These are phyloP conservation scores for Athalia rosae DNA, from an alignment of 2,888 invertebrate genomes.

Conservation along the genomic window DNA sequence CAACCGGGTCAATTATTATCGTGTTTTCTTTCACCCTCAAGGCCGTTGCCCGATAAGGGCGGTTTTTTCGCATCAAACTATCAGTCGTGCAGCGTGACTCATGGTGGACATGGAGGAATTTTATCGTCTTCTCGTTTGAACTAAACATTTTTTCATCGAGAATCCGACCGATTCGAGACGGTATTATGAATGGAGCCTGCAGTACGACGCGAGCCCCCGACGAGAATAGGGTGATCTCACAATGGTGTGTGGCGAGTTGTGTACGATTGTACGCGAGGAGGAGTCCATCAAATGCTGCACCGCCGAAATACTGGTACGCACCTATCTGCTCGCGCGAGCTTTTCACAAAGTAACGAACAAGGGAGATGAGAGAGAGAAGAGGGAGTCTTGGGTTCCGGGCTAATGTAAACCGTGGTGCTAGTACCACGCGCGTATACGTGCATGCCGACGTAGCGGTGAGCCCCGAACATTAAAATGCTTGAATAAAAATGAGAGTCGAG, in stretches of 20 bases:
- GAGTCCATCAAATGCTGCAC: slow-evolving; percentile 59
- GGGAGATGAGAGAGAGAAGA: background rate
- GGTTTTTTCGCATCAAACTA: slow-evolving; percentile 14
- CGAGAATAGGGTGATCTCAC: slow-evolving; percentile 42
- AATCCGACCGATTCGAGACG: slow-evolving; percentile 23
- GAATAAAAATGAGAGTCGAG: too few species aligned
- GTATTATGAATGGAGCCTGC: slow-evolving; percentile 32
- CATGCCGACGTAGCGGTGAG: too few species aligned
- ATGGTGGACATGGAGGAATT: background rate
- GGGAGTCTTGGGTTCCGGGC: too few species aligned
- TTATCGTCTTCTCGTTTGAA: background rate
- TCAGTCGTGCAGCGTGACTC: background rate
- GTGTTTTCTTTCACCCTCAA: too few species aligned
- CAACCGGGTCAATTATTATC: background rate
- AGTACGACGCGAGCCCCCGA: slow-evolving; percentile 9
- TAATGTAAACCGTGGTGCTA: too few species aligned
- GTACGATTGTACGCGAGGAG: slow-evolving; percentile 56
- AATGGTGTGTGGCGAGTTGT: slow-evolving; percentile 55
- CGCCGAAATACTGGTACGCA: slow-evolving; percentile 27
- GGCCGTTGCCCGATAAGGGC: background rate
- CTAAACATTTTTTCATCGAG: background rate
- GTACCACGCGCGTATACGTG: too few species aligned
- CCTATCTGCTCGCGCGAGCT: background rate
- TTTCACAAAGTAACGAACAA: background rate
- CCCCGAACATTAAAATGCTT: too few species aligned